A percentile compares a stretch with the other conserved stretches of the same genome.
phyloP scores from a whole-genome alignment of 2,797 vertebrate species.

The Acanthis flammea region DNA sequence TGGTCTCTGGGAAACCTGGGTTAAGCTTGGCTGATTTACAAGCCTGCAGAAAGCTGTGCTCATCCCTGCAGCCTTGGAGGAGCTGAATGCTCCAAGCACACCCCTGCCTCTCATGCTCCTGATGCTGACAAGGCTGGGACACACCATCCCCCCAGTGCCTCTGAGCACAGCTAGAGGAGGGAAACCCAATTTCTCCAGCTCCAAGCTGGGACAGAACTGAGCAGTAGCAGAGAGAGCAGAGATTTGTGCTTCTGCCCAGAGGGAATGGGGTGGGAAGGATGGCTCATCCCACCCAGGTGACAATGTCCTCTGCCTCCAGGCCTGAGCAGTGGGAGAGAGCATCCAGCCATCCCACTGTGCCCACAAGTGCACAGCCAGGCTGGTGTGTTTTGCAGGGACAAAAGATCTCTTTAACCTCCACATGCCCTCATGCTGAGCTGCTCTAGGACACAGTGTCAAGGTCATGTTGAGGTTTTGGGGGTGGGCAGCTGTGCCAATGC shows the following conservation, averaged over 20 bases:
- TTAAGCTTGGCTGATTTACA: background rate
- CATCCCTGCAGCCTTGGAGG: background rate
- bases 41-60: background rate
- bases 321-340: background rate
- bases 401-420: background rate
- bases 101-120: background rate
- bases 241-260: background rate
- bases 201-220: background rate
- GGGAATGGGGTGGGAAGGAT: background rate
- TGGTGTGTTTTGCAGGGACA: background rate
- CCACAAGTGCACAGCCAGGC: rapidly evolving
- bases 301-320: background rate
- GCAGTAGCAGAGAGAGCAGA: background rate
- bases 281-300: background rate
- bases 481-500: background rate
- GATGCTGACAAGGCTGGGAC: background rate
- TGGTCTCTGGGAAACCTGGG: background rate
- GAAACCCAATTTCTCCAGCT: background rate
- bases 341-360: background rate
- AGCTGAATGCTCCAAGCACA: background rate
- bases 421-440: background rate
- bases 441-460: background rate
- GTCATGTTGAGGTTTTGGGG: background rate
- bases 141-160: rapidly evolving
- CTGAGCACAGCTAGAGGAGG: background rate